Percentiles rank a stretch among this genome's conserved stretches.
Conservation (phyloP, 2,797 vertebrate species). For the Prionace glauca region DNA sequence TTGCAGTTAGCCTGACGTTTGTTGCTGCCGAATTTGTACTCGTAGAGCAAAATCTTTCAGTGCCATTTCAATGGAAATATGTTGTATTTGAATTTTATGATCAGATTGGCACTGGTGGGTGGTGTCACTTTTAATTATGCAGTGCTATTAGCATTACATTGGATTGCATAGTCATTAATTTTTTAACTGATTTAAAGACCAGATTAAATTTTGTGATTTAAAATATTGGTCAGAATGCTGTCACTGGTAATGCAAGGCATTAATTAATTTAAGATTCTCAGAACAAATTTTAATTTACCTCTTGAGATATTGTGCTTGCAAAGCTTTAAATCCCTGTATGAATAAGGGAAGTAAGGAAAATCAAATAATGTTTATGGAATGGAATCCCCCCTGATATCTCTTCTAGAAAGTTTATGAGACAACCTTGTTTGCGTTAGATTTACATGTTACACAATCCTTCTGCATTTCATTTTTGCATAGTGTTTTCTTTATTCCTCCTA, state of each 20-base stretch:
- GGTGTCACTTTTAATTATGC: neutral
- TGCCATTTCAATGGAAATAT: neutral
- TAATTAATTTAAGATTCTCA: neutral
- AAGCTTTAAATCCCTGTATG: neutral
- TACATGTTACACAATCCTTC: neutral
- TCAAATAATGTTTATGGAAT: neutral
- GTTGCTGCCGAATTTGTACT: neutral
- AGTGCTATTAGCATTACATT: neutral
- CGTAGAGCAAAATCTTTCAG: neutral
- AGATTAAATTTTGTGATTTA: neutral
- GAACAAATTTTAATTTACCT: no score
- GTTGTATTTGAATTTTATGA: neutral
- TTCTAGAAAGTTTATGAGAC: neutral
- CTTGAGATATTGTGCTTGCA: neutral
- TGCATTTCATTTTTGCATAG: neutral
- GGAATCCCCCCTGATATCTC: neutral
- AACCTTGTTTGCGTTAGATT: neutral
- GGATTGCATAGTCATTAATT: neutral
- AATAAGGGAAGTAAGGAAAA: neutral
- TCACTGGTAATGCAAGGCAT: neutral
- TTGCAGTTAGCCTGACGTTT: neutral
- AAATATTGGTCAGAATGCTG: neutral
- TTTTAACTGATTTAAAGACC: neutral
- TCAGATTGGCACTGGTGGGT: neutral
- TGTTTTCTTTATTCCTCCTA: neutral